A percentile compares a stretch with the other conserved stretches of the same genome.
Evolutionary conservation across 2,113 vertebrate species (phyloP).

Genomic region (Actenoides lindsayi): DNA sequence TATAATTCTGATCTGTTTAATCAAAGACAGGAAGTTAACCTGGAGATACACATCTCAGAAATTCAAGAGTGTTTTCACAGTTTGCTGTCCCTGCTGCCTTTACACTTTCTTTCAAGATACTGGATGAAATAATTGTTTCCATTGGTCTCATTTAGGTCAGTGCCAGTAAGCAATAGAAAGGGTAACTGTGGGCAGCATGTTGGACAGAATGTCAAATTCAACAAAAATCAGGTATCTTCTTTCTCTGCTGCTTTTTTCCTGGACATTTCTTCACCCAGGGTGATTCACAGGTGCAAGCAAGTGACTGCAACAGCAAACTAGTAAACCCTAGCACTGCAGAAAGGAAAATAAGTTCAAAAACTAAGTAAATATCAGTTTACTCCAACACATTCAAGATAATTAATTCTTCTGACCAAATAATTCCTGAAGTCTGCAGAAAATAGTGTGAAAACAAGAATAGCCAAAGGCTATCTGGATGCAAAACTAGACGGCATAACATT

Average conservation of each 20-base stretch:
- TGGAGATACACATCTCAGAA: not conserved
- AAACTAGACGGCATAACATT: not conserved
- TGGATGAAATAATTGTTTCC: not conserved
- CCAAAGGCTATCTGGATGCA: not conserved
- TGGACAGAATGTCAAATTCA: not conserved
- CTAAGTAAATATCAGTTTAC: not conserved
- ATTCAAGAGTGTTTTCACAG: not conserved
- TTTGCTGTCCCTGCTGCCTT: not conserved
- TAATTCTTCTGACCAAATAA: not conserved
- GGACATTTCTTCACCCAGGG: not conserved
- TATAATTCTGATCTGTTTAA: not conserved
- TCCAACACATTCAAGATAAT: not conserved
- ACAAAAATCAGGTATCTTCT: not conserved
- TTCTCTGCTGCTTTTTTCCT: not conserved
- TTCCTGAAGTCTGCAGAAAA: not conserved
- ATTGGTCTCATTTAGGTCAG: not conserved
- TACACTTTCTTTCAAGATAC: not conserved
- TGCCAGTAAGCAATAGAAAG: not conserved
- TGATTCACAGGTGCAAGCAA: not conserved
- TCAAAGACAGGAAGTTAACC: not conserved
- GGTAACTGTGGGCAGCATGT: not conserved
- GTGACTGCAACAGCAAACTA: not conserved
- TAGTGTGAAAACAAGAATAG: not conserved
- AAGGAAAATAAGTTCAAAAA: not conserved
- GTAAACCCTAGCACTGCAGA: not conserved